Evolutionary conservation across 2,888 invertebrate genomes (phyloP), one percentile per base, ranked within the genome.

Genomic region (Hirtodrosophila alboralis): DNA sequence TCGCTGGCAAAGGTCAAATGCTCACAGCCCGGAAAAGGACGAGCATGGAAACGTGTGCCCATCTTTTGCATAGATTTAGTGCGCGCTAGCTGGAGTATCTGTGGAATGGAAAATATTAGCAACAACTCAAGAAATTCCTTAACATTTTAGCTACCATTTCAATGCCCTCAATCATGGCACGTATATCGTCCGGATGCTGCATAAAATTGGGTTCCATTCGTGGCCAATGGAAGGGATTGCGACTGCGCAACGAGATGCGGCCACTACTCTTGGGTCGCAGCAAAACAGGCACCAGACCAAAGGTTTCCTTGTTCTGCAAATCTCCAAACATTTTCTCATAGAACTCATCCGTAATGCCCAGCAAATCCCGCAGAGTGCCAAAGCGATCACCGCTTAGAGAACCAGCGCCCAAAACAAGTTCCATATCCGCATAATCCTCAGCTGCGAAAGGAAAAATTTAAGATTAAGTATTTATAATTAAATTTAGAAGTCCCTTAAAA

Each of bases 191-290:
- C 3, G 92, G 92, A 78, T 94, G 91, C 48, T 93, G 91, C 87
- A 96, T 95, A 90, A 96, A 98, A 90, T 97, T 97, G 0, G 96
- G 94, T 41, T 95, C 92, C 84, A 98, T 93, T 48, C 92, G 90
- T 0, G 98, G 98, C 90, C 94, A 93, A 47, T 95, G 94, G 16
- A 93, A 91, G 0, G 96, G 96, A 91, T 95, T 93, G 0, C 91
- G 90, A 48, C 94, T 94, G 56, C 93, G 93, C 43, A 98, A 91
- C 12, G 91, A 92, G 38, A 96, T 92, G 37, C 95, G 91, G 0
- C 96, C 96, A 12, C 93, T 92, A 75, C 96, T 96, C 53, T 93
- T 93, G 0, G 96, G 96, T 13, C 94, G 92, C 86, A 96, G 91
- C 18, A 96, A 90, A 14, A 96, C 93, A 0, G 96, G 95, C 52